Base-by-base conservation (phyloP, 2,888 invertebrate species). In the Ellobium chinense region DNA sequence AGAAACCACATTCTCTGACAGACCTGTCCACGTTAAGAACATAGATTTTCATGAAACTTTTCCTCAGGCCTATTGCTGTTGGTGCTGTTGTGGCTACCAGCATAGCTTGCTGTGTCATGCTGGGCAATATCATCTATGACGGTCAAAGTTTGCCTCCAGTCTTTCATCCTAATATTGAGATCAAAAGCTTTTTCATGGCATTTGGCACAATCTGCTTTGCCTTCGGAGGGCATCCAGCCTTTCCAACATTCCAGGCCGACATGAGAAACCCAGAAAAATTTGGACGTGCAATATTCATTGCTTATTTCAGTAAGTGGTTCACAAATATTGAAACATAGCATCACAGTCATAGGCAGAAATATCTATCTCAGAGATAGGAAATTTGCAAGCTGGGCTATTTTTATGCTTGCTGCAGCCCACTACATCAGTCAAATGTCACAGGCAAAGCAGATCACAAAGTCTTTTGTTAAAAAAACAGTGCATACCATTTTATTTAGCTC, bases 191-290 rank as follows among this genome's bases (percentile, higher is more conserved):
- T 92, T 96, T 95, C 91, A 91, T 95, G 37, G 95, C 96, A 0
- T 95, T 96, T 88, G 96, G 96, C 9, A 95, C 95, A 9, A 95
- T 96, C 80, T 93, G 95, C 91, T 96, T 96, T 90, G 94, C 96
- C 0, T 96, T 95, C 89, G 96, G 96, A 7, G 96, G 96, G 3
- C 96, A 96, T 9, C 95, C 96, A 0, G 95, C 95, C 90, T 94
- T 98, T 88, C 94, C 98, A 85, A 98, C 97, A 0, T 95, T 98
- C 73, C 98, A 98, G 94, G 96, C 97, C 84, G 98, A 98, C 92
- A 98, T 98, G 98, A 95, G 95, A 83, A 95, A 96, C 83, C 96
- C 96, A 84, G 93, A 94, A 1, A 95, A 96, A 88, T 95, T 98
- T 84, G 95, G 95, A 86, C 94, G 94, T 88, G 96, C 97, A 0